phyloP scores from a whole-genome alignment of 2,797 vertebrate genomes.

The Catostomus latipinnis region DNA sequence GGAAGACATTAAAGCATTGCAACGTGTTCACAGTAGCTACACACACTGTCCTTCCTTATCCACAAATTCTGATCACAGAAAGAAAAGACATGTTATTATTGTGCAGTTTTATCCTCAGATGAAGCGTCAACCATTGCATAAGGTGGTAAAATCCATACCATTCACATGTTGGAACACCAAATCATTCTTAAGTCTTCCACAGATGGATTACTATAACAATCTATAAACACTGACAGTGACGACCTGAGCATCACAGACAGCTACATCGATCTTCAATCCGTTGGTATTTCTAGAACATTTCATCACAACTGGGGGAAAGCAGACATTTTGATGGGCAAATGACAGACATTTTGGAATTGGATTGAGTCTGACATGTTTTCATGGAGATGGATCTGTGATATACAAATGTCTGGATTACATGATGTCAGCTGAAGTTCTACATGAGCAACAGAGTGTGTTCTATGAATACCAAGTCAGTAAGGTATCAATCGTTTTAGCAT shows the following conservation, averaged over 20 bases:
- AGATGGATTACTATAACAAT: slow-evolving; percentile 12
- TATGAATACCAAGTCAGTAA: background rate
- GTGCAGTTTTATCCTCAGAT: background rate
- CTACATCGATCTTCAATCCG: slow-evolving; percentile 49
- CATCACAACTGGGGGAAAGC: slow-evolving; percentile 6
- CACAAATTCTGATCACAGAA: too few species aligned
- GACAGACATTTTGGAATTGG: slow-evolving; percentile 21
- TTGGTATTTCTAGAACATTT: slow-evolving; percentile 41
- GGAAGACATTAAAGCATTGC: too few species aligned
- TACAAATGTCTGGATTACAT: background rate
- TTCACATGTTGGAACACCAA: background rate
- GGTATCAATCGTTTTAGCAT: too few species aligned
- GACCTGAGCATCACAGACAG: slow-evolving; percentile 38
- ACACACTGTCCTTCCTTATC: too few species aligned
- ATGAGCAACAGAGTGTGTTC: background rate
- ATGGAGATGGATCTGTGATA: background rate
- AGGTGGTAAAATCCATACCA: background rate
- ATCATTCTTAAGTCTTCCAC: background rate
- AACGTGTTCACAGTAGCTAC: too few species aligned
- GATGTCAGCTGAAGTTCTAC: background rate
- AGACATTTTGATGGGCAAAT: slow-evolving; percentile 14
- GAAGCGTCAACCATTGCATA: background rate
- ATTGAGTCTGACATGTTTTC: slow-evolving; percentile 7
- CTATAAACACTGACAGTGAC: slow-evolving; percentile 13
- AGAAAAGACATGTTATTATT: background rate